Evolutionary conservation across 53 echinoderm and acorn worm genomes (phyloP), one percentile per base, ranked within the genome.

Genomic region (Patiria pectinifera): DNA sequence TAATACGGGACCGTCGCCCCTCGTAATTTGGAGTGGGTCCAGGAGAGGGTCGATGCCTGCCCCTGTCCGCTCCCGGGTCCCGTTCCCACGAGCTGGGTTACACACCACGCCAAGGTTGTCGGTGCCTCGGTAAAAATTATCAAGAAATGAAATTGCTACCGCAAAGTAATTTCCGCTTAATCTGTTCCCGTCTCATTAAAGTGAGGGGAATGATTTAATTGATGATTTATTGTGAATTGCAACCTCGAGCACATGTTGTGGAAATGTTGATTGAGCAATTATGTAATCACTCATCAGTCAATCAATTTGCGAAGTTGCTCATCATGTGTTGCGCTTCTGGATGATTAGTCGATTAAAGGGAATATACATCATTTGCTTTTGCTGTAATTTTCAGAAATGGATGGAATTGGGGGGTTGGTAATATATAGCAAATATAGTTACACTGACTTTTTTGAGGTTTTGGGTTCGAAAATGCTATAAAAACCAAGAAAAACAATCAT

Each of bases 51-150:
- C 90, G 80, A 53, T 69, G 90, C 13, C 71, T 86, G 86, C 74
- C 81, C 71, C 90, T 62, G 58, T 79, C 25, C 6, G 35, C 79
- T 89, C 90, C 14, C n/a, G 25, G 70, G 66, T 66, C 63, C 24
- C 80, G 90, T 90, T 90, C 90, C 90, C 90, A 90, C 90, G 90
- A 79, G 48, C 90, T 81, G 69, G 18, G 82, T 69, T 89, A 61
- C 87, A 61, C 35, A 14, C 3, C 35, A 11, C 9, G 66, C 62
- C 35, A 84, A 84, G 43, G 60, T 59, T 60, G 83, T 60, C 44
- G 59, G 24, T 24, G 69, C 16, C 69, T 69, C 69, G 69, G 69
- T 21, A 21, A 15, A 21, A 21, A 15, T 14, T 0, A 69, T 69
- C 16, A 15, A 69, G 69, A 21, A 69, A 53, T 53, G 16, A 69